phyloP scores from a whole-genome alignment of 2,888 invertebrate species.

The Drosophila koepferae region DNA sequence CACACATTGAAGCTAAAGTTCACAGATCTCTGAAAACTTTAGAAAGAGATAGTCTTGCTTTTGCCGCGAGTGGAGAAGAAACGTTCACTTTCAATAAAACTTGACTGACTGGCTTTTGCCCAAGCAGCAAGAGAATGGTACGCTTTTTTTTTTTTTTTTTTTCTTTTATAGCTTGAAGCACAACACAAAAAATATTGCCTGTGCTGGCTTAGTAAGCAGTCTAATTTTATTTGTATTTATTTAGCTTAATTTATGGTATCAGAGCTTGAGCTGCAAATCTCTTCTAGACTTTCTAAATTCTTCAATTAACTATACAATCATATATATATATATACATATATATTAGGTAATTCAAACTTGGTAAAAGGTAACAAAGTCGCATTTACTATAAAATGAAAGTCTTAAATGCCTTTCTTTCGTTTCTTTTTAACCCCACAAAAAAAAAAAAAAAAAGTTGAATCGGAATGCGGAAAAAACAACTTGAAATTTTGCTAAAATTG shows the following conservation, averaged over 20 bases:
- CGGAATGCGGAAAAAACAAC: background rate
- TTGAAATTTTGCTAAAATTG: background rate
- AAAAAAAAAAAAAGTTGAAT: too few relatives aligned
- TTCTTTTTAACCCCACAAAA: background rate
- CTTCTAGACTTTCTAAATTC: background rate
- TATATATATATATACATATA: background rate
- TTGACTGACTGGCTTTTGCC: conserved; percentile 74
- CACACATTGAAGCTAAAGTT: conserved; percentile 74
- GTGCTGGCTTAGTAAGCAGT: conserved; percentile 21
- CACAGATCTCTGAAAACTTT: conserved; percentile 74
- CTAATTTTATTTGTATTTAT: conserved; percentile 1
- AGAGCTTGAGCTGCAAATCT: background rate
- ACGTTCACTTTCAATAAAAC: conserved; percentile 77
- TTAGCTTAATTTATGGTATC: background rate
- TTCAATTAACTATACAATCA: background rate
- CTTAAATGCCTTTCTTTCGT: conserved; percentile 1
- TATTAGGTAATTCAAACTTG: background rate
- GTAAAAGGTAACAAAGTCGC: background rate
- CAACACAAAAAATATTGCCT: conserved; percentile 36
- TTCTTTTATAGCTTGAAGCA: conserved; percentile 39
- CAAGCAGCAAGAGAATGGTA: conserved; percentile 60
- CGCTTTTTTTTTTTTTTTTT: conserved; percentile 6
- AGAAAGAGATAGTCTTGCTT: conserved; percentile 73
- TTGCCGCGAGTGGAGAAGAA: conserved; percentile 71
- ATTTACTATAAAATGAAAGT: conserved; percentile 8